Percentiles rank a stretch among this genome's conserved stretches.
phyloP scores from a whole-genome alignment of 2,797 vertebrate species.

The Manis pentadactyla region DNA sequence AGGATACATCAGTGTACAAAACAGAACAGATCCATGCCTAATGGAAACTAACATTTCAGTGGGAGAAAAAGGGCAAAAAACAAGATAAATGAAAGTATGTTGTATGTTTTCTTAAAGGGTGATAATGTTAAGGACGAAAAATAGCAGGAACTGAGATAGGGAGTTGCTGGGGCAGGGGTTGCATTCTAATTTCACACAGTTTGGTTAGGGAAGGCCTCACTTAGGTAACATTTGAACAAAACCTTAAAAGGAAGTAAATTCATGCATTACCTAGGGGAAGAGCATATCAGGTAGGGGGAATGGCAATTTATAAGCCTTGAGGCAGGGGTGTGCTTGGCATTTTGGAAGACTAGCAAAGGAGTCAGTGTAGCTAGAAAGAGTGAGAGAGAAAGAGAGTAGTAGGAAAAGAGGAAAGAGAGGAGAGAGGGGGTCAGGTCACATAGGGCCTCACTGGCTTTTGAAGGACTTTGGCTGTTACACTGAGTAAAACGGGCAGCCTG shows the following conservation, averaged over 20 bases:
- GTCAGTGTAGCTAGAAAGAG: neutral
- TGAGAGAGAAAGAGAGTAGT: too few species aligned
- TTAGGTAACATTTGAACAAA: neutral
- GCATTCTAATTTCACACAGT: neutral
- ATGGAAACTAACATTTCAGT: neutral
- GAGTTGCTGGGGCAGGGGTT: too few species aligned
- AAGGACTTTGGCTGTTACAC: neutral
- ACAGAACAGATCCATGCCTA: neutral
- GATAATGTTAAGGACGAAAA: neutral
- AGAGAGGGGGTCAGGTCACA: neutral
- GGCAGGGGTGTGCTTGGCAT: neutral
- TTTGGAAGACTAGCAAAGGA: neutral
- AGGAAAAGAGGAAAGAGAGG: neutral
- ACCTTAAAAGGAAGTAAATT: neutral
- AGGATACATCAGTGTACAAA: neutral
- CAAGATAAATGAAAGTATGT: neutral
- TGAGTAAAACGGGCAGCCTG: neutral
- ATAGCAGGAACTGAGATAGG: neutral
- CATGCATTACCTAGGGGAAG: neutral
- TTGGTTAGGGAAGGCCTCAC: neutral
- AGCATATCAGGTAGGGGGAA: neutral
- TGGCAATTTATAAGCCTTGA: neutral
- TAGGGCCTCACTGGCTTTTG: neutral
- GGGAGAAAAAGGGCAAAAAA: neutral
- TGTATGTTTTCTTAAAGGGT: neutral